Evolutionary conservation across 2,888 invertebrate genomes (phyloP), one percentile per base, ranked within the genome.

Genomic region (Caenorhabditis sp.): DNA sequence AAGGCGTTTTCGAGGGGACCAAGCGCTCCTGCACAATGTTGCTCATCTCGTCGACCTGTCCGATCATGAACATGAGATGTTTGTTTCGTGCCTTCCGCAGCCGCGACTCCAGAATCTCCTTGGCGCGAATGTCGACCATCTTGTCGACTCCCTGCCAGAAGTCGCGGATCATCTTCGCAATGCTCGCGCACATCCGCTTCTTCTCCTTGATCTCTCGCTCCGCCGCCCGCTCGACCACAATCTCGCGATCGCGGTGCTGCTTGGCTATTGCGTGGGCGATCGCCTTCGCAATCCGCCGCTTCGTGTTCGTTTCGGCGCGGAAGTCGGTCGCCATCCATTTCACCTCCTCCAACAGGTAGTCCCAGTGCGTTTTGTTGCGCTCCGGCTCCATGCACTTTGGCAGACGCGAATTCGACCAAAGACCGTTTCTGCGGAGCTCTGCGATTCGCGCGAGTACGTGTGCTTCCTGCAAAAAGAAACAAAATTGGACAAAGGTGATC

Each of bases 81-180:
- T 96, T 94, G 91, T 98, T 97, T 70, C 98, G 91, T 0, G 96
- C 96, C 89, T 94, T 94, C 90, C 96, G 95, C 75, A 96, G 92
- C 89, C 96, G 95, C 87, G 95, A 95, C 90, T 98, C 97, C 73
- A 97, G 91, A 83, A 95, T 93, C 26, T 94, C 94, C 77, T 84
- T 79, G 3, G 85, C 84, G 22, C 82, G 70, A 46, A 79, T 77
- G 30, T 88, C 86, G 52, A 85, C 85, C 77, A 94, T 93, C 92
- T 97, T 98, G 90, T 97, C 96, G 9, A 96, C 96, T 90, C 95
- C 96, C 3, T 93, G 91, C 98, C 99, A 99, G 90, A 99, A 99
- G 63, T 93, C 94, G 89, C 94, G 93, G 3, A 99, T 93, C 91
- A 96, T 95, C 89, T 95, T 95, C 0, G 98, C 95, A 81, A 96